Evolutionary conservation across 2,888 invertebrate species (phyloP), one percentile per base, ranked within the genome.

Genomic region (Branchinecta sandiegonensis): DNA sequence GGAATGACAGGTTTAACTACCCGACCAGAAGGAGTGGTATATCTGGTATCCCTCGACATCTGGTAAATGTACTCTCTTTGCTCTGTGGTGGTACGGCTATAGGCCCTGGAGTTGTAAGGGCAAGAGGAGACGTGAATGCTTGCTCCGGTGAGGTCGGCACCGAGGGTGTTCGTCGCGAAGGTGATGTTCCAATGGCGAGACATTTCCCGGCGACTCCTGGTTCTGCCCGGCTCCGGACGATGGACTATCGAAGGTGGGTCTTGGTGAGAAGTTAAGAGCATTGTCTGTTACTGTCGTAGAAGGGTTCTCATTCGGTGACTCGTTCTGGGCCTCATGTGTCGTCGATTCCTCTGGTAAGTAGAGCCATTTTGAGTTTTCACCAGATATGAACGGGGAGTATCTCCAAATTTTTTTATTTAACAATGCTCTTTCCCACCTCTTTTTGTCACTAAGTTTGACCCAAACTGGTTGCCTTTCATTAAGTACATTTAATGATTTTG

Each of bases 331-430:
- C 56, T 56, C 8, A 56, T 56, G 56, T 56, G 9, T 56, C 56
- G 56, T 56, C 56, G 56, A 9, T 56, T 56, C 56, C 9, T 56
- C 14, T 14, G 56, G 8, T 56, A 56, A n/a, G 1, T 56, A 8
- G 56, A 56, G 56, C 56, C 7, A 56, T 56, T 56, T 9, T 56
- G 56, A 8, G 56, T 56, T 56, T 56, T 56, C 56, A 56, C 56
- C 56, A 56, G 56, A 14, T 56, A 56, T 8, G 56, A 56, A 14
- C 9, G 9, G 14, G 56, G 56, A 14, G 56, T 9, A 8, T 56
- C 56, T 56, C 14, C 8, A 56, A 8, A 56, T n/a, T 7, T 14
- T 56, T 56, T 56, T 7, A 7, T 56, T 56, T 8, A 56, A 8
- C 9, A 56, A 8, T 56, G 14, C 9, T 56, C 14, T 56, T 56